phyloP scores from a whole-genome alignment of 2,113 vertebrate genomes.

The Serinus canaria region DNA sequence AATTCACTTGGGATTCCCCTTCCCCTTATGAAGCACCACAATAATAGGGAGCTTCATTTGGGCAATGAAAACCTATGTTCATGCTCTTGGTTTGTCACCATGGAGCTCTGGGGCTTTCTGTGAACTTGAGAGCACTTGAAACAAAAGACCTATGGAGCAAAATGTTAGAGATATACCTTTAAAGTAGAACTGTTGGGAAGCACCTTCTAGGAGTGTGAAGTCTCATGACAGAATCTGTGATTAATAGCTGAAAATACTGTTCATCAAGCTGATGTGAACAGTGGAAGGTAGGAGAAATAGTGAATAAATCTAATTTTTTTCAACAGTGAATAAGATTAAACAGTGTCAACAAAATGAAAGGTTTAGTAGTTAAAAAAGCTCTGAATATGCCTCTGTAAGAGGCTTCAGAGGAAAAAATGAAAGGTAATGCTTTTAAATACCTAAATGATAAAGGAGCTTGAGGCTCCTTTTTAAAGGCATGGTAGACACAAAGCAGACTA shows the following conservation, averaged over 20 bases:
- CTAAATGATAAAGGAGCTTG: neutral
- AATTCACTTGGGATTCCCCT: neutral
- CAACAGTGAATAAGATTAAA: neutral
- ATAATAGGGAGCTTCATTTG: neutral
- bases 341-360: neutral
- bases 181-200: neutral
- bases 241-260: neutral
- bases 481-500: neutral
- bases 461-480: neutral
- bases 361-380: neutral
- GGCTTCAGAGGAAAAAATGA: constrained; percentile 29
- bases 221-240: neutral
- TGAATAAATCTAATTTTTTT: neutral
- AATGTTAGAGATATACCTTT: neutral
- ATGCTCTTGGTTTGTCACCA: neutral
- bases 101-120: neutral
- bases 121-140: neutral
- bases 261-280: neutral
- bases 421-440: neutral
- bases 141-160: neutral
- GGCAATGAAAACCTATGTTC: neutral
- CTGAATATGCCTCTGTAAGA: neutral
- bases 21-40: neutral
- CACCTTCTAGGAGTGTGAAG: neutral
- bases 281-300: neutral